Base-by-base conservation (phyloP, 2,797 vertebrate species). In the Chaetophractus vellerosus region DNA sequence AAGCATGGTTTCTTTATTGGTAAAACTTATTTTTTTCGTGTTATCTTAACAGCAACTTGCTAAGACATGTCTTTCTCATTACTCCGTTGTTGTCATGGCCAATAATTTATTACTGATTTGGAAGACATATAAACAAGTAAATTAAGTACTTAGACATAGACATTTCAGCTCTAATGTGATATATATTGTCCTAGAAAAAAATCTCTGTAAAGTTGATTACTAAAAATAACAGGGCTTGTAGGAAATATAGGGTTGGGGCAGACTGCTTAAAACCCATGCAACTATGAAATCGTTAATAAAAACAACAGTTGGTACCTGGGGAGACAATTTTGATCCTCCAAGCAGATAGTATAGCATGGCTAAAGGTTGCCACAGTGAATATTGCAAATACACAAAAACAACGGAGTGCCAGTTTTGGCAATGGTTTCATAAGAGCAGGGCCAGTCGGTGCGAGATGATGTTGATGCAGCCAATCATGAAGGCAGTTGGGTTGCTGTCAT, bases 11-110 rank as follows among this genome's bases (percentile, higher is more conserved):
- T 82, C 21, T 88, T 89, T 80, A 61, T 84, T 90, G 55, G 26
- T 91, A 69, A 71, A 87, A 69, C 71, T 59, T 80, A 63, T 75
- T 87, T 84, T 90, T 93, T 88, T 57, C 64, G 31, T 86, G 33
- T 82, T 71, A 36, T 18, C 57, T 71, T 78, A 91, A 78, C 14
- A 85, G 15, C 31, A 76, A 15, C 21, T 93, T 94, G 15, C 55
- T 83, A 80, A 66, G 57, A 31, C 33, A 66, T 82, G 38, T 50
- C 71, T 90, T 71, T 64, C 36, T 84, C 8, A 48, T 88, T 92
- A 63, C 7, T 28, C 38, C 38, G 78, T 93, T 79, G 21, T 93
- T 83, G 23, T 76, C 28, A 41, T 45, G 26, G 68, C 68, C 94
- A 36, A 36, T 76, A 81, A 87, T 79, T 94, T 45, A 66, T 64